Evolutionary conservation across 1,140 invertebrate genomes (phyloP).

Genomic region (Nilaparvata lugens): DNA sequence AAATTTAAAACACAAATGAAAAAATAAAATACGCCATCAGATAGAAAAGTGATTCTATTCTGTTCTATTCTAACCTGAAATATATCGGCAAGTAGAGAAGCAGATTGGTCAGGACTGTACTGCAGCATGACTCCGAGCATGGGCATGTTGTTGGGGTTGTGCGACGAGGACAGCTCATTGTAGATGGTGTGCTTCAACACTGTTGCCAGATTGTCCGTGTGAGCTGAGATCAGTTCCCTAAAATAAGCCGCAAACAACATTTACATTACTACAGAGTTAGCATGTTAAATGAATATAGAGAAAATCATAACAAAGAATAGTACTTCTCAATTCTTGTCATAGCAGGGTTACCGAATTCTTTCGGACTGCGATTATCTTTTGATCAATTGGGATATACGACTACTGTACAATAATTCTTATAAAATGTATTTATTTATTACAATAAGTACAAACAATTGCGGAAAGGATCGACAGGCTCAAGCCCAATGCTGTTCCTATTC

Average conservation of each 20-base stretch:
- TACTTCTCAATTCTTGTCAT: background rate
- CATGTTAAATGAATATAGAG: no score
- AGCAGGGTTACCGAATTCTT: no score
- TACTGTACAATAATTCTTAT: no score
- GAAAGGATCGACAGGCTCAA: no score
- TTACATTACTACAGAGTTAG: no score
- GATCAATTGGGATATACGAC: no score
- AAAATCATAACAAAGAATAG: slow-evolving; percentile 2
- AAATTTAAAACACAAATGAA: background rate
- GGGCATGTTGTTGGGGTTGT: slow-evolving; percentile 91
- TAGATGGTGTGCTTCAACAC: slow-evolving; percentile 87
- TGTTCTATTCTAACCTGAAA: slow-evolving; percentile 53
- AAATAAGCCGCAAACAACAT: slow-evolving; percentile 17
- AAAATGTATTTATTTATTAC: no score
- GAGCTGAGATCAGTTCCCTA: slow-evolving; percentile 64
- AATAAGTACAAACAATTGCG: no score
- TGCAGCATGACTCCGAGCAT: slow-evolving; percentile 80
- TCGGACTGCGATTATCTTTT: no score
- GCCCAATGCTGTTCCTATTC: no score
- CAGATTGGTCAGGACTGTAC: slow-evolving; percentile 62
- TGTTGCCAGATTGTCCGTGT: slow-evolving; percentile 74
- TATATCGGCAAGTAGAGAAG: slow-evolving; percentile 69
- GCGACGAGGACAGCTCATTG: slow-evolving; percentile 83
- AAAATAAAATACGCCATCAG: no score
- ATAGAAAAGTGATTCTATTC: no score